A percentile compares a stretch with the other conserved stretches of the same genome.
Evolutionary conservation across 2,888 invertebrate genomes (phyloP).

Genomic region (Blastobasis adustella): DNA sequence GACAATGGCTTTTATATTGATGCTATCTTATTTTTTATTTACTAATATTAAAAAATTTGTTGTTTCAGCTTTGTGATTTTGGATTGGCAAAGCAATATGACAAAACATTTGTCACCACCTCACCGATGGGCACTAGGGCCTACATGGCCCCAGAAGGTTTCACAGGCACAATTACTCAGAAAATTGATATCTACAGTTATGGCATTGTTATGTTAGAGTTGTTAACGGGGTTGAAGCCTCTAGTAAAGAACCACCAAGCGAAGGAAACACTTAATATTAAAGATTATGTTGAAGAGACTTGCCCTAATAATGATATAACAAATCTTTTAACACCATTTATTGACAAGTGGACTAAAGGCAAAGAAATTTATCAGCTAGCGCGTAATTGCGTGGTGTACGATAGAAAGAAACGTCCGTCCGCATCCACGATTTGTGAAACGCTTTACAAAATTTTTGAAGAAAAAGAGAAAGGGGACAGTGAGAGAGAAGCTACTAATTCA

Average conservation of each 20-base stretch:
- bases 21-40: neutral
- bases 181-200: slow-evolving; percentile 85
- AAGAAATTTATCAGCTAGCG: slow-evolving; percentile 70
- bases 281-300: slow-evolving; percentile 69
- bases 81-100: slow-evolving; percentile 79
- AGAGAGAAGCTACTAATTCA: no score
- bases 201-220: slow-evolving; percentile 85
- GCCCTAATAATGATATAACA: slow-evolving; percentile 62
- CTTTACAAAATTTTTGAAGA: slow-evolving; percentile 31
- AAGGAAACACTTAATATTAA: slow-evolving; percentile 60
- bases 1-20: neutral
- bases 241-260: slow-evolving; percentile 40
- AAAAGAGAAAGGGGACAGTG: neutral
- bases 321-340: slow-evolving; percentile 73
- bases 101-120: slow-evolving; percentile 62
- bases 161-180: slow-evolving; percentile 80
- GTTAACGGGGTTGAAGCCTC: slow-evolving; percentile 79
- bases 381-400: slow-evolving; percentile 72
- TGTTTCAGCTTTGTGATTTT: slow-evolving; percentile 82
- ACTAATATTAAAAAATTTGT: slow-evolving; percentile 10
- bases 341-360: slow-evolving; percentile 68
- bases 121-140: slow-evolving; percentile 79
- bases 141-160: slow-evolving; percentile 87
- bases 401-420: slow-evolving; percentile 72
- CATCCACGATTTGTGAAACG: slow-evolving; percentile 65